These are phyloP conservation scores for Cosmia trapezina DNA, from an alignment of 2,888 invertebrate genomes.

Conservation along the genomic window DNA sequence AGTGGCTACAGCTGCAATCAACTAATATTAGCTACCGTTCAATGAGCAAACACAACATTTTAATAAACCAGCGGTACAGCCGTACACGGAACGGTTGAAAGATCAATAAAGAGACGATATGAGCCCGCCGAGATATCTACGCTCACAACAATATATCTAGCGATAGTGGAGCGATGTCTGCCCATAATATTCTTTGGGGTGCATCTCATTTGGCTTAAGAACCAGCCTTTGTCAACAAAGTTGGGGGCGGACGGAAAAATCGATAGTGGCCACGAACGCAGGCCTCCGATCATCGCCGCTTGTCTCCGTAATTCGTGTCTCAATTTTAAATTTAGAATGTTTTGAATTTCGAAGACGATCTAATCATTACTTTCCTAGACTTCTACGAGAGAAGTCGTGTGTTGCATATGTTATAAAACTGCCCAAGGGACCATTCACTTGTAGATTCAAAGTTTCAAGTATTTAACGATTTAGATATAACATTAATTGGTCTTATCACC, in stretches of 20 bases:
- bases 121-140: constrained; percentile 79
- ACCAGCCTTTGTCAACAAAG: constrained; percentile 90
- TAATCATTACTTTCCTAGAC: background rate
- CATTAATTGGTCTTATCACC: background rate
- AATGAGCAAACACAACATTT: constrained; percentile 68
- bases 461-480: background rate
- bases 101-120: constrained; percentile 85
- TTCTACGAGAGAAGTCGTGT: background rate
- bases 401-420: background rate
- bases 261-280: constrained; percentile 86
- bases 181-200: constrained; percentile 91
- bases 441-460: background rate
- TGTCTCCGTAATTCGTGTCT: constrained; percentile 82
- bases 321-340: constrained; percentile 77
- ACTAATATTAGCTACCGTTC: constrained; percentile 59
- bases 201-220: constrained; percentile 91
- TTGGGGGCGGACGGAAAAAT: constrained; percentile 88
- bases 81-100: constrained; percentile 78
- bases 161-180: constrained; percentile 89
- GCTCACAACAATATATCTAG: constrained; percentile 80
- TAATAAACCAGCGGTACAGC: constrained; percentile 72
- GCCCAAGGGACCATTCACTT: background rate
- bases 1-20: constrained; percentile 34
- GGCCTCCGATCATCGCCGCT: constrained; percentile 82
- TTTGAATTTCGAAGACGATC: constrained; percentile 25